These are phyloP conservation scores for Triplophysa bombifrons DNA, from an alignment of 2,797 vertebrate genomes.

Conservation along the genomic window DNA sequence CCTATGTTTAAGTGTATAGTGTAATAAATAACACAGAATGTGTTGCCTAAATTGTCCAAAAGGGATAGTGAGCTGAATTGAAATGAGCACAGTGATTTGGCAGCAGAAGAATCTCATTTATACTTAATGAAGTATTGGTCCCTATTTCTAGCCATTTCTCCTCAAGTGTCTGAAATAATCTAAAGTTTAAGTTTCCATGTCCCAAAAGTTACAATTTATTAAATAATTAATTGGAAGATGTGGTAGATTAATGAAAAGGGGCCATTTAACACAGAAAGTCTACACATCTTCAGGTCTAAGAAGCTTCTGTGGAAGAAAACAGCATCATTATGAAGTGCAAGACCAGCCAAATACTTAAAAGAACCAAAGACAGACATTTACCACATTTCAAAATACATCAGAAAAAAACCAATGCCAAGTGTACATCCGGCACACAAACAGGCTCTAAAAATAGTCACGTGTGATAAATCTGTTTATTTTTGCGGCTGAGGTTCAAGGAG, in stretches of 20 bases:
- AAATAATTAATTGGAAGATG: constrained; percentile 42
- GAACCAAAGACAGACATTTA: constrained; percentile 53
- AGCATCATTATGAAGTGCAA: constrained; percentile 28
- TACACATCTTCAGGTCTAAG: constrained; percentile 28
- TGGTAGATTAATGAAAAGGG: constrained; percentile 37
- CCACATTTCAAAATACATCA: constrained; percentile 57
- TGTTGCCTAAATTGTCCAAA: no score
- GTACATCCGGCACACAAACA: constrained; percentile 51
- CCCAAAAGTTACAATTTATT: constrained; percentile 35
- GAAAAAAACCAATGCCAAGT: constrained; percentile 50
- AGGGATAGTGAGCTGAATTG: constrained; percentile 20
- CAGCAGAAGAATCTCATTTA: constrained; percentile 70
- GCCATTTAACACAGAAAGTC: constrained; percentile 24
- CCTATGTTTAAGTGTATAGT: background rate
- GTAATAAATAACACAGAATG: background rate
- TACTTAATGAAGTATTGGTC: constrained; percentile 68
- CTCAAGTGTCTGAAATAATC: constrained; percentile 58
- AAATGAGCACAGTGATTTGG: constrained; percentile 55
- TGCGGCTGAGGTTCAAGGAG: constrained; percentile 58
- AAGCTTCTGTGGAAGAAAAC: constrained; percentile 43
- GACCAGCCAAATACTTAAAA: constrained; percentile 26
- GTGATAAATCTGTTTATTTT: constrained; percentile 71
- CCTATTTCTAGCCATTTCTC: constrained; percentile 72
- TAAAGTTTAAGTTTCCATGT: constrained; percentile 57
- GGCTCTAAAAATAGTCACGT: constrained; percentile 73